A percentile compares a stretch with the other conserved stretches of the same genome.
Conservation (phyloP, 1,140 invertebrate genomes). For the Hylaeus anthracinus region DNA sequence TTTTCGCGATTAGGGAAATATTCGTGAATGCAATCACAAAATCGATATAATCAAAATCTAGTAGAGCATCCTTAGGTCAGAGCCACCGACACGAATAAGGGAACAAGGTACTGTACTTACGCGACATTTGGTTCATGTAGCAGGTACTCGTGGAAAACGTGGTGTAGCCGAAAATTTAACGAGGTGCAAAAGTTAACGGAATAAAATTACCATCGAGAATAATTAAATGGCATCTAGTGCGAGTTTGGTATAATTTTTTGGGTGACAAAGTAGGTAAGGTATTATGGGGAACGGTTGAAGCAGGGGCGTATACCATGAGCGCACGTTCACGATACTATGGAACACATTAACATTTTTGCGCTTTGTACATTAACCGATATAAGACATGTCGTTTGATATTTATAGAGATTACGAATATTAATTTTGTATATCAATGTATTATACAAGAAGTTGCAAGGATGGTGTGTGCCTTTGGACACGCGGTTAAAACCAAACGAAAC, state of each 20-base stretch:
- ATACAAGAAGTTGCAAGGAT: slow-evolving; percentile 70
- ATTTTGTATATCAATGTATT: slow-evolving; percentile 77
- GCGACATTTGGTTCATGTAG: no score
- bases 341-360: slow-evolving; percentile 52
- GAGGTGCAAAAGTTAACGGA: no score
- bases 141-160: no score
- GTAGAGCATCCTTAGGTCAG: not conserved
- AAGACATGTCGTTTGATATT: slow-evolving; percentile 68
- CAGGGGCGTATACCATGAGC: slow-evolving; percentile 44
- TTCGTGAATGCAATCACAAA: not conserved
- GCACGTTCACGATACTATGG: slow-evolving; percentile 45
- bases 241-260: slow-evolving; percentile 15
- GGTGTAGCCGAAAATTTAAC: no score
- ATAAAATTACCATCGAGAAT: not conserved
- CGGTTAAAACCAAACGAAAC: slow-evolving; percentile 63
- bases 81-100: not conserved
- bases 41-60: slow-evolving; percentile 16
- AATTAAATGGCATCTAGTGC: slow-evolving; percentile 22
- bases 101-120: not conserved
- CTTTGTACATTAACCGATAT: slow-evolving; percentile 71
- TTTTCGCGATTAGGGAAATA: no score
- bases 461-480: slow-evolving; percentile 78
- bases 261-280: slow-evolving; percentile 13
- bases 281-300: slow-evolving; percentile 30
- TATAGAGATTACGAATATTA: slow-evolving; percentile 72